Percentiles rank a stretch among this genome's conserved stretches.
Evolutionary conservation across 1,140 invertebrate species (phyloP).

Genomic region (Hormaphis cornu): DNA sequence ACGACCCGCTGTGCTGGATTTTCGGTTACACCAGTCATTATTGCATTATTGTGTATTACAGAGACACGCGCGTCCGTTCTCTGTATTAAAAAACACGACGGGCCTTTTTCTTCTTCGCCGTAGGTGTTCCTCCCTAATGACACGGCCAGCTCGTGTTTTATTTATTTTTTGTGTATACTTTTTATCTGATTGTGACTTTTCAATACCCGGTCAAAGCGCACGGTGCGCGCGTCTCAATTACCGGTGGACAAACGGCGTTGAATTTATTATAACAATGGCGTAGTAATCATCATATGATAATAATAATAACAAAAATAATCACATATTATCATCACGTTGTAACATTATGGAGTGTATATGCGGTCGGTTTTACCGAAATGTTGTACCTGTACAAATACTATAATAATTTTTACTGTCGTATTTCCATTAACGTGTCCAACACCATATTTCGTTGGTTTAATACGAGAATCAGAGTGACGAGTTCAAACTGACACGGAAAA

Average conservation of each 20-base stretch:
- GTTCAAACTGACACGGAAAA: too few relatives aligned
- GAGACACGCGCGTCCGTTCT: neutral
- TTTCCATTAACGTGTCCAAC: too few relatives aligned
- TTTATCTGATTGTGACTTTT: slow-evolving; percentile 1
- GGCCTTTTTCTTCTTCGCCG: slow-evolving; percentile 4
- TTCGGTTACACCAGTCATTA: slow-evolving; percentile 28
- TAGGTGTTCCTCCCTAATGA: slow-evolving; percentile 26
- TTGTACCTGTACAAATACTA: too few relatives aligned
- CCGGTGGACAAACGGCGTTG: neutral
- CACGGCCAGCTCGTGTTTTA: neutral
- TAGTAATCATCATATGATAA: neutral
- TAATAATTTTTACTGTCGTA: too few relatives aligned
- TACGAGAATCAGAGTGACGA: too few relatives aligned
- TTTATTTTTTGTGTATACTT: neutral
- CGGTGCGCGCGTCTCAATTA: neutral
- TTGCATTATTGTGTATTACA: neutral
- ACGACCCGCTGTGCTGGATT: slow-evolving; percentile 26
- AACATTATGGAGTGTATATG: too few relatives aligned
- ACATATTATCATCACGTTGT: neutral
- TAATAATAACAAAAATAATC: neutral
- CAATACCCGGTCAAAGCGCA: neutral
- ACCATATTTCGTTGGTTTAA: too few relatives aligned
- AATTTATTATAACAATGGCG: neutral
- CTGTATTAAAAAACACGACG: neutral
- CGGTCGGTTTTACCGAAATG: too few relatives aligned